Conservation (phyloP, 2,797 vertebrate genomes). For the Anabacerthia variegaticeps region DNA sequence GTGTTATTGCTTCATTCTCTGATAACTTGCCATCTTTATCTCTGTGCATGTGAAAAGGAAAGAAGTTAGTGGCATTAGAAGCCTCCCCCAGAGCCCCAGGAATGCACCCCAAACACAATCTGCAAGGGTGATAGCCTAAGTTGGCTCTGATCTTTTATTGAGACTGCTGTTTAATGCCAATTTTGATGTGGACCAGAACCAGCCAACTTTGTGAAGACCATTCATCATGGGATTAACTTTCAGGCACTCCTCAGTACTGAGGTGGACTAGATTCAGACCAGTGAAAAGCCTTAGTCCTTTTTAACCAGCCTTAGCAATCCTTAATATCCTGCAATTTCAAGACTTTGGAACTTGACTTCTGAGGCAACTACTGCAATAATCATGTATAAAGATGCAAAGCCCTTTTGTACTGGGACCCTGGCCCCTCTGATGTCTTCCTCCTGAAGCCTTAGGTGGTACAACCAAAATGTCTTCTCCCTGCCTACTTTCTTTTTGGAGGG, state of each 20-base stretch:
- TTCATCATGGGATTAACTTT: conserved; percentile 56
- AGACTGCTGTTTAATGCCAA: conserved; percentile 48
- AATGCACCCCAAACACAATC: conserved; percentile 56
- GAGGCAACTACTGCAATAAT: neutral
- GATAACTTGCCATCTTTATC: conserved; percentile 65
- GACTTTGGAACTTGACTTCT: neutral
- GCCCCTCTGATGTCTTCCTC: neutral
- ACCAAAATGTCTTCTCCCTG: neutral
- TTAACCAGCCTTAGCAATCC: neutral
- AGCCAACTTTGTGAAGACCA: conserved; percentile 25
- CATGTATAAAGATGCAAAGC: neutral
- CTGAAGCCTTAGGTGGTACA: neutral
- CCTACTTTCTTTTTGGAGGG: neutral
- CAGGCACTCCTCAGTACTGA: neutral
- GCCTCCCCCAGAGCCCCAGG: conserved; percentile 31
- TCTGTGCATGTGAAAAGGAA: conserved; percentile 41
- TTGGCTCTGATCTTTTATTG: conserved; percentile 65
- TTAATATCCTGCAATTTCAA: neutral
- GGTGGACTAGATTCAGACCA: neutral
- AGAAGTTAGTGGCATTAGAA: conserved; percentile 43
- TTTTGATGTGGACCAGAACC: conserved; percentile 58
- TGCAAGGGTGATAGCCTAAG: conserved; percentile 5
- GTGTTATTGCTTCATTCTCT: conserved; percentile 38
- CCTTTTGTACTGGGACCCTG: neutral
- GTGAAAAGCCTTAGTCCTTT: neutral